Conservation (phyloP, 1,140 invertebrate genomes). For the Drosophila lowei region DNA sequence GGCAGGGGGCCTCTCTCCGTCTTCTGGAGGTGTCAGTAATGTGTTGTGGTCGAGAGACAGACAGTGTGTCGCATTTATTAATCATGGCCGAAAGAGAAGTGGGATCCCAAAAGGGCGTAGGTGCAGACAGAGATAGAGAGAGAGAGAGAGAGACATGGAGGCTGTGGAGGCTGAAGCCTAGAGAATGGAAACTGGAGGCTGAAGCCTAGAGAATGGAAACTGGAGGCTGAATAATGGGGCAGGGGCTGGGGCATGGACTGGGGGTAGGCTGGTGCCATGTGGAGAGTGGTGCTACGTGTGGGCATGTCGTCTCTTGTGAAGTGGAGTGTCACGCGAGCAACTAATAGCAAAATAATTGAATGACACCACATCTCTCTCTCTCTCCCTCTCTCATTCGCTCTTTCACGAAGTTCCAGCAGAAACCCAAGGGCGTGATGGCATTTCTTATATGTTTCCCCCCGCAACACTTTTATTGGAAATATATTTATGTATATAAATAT, state of each 20-base stretch:
- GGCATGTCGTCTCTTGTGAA: slow-evolving; percentile 29
- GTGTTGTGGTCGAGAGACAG: slow-evolving; percentile 56
- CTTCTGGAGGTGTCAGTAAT: slow-evolving; percentile 69
- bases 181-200: not conserved
- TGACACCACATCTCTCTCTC: slow-evolving; percentile 47
- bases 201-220: too few species aligned
- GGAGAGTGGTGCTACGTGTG: slow-evolving; percentile 41
- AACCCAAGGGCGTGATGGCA: slow-evolving; percentile 32
- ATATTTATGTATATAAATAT: not conserved
- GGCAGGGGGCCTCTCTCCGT: not conserved
- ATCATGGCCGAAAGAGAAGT: slow-evolving; percentile 55
- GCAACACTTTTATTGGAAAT: slow-evolving; percentile 25
- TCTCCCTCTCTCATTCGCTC: too few species aligned
- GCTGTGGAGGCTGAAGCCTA: too few species aligned
- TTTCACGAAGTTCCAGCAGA: too few species aligned
- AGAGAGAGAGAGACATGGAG: too few species aligned
- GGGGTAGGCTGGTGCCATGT: not conserved
- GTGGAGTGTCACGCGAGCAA: slow-evolving; percentile 61
- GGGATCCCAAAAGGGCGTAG: slow-evolving; percentile 1
- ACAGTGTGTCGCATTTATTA: slow-evolving; percentile 69
- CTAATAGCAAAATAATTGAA: slow-evolving; percentile 74
- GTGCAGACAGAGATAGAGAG: slow-evolving; percentile 6
- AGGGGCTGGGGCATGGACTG: not conserved
- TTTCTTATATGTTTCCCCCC: slow-evolving; percentile 8
- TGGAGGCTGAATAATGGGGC: slow-evolving; percentile 23